Base-by-base conservation (phyloP, 2,113 vertebrate genomes). In the Todiramphus saurophagus region DNA sequence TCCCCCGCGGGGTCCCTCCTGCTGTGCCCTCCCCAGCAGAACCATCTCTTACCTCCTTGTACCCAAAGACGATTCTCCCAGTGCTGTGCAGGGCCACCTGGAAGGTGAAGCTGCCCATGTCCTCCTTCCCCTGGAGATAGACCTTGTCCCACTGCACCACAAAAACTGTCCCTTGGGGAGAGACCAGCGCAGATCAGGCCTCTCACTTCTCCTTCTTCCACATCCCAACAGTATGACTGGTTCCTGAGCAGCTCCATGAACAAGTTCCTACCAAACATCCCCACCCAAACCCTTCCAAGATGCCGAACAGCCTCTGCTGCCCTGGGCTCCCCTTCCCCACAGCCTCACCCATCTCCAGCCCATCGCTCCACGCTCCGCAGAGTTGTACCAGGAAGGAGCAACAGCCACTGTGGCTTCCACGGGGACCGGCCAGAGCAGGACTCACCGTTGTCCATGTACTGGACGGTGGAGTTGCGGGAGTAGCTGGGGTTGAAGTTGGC, bases 401-500 rank as follows among this genome's bases (percentile, higher is more conserved):
- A 19, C 31, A 58, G 33, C 33, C 8, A 19, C 24, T 12, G 6
- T 1, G 8, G 33, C 39, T 19, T 1, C 10, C 48, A 2, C 13
- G 1, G 59, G 53, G 15, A 3, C 9, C 1, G 4, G 7, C 9
- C 0, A 1, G 43, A 15, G 35, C 43, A 0, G 59, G 25, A 2
- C 98, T 98, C 94, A 99, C 99, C 99, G 1, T 99, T 99, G 97
- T 99, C 99, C 39, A 98, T 97, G 95, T 99, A 99, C 86, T 96
- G 98, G 43, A 99, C 98, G 10, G 99, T 99, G 62, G 99, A 99
- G 89, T 99, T 98, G 28, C 83, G 97, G 21, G 99, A 99, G 97
- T 98, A 99, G 96, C 99, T 98, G 56, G 99, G 99, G 98, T 99
- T 99, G 96, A 99, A 99, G 98, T 99, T 99, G 92, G 99, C 99